phyloP scores from a whole-genome alignment of 2,113 vertebrate genomes.

The Connochaetes taurinus region DNA sequence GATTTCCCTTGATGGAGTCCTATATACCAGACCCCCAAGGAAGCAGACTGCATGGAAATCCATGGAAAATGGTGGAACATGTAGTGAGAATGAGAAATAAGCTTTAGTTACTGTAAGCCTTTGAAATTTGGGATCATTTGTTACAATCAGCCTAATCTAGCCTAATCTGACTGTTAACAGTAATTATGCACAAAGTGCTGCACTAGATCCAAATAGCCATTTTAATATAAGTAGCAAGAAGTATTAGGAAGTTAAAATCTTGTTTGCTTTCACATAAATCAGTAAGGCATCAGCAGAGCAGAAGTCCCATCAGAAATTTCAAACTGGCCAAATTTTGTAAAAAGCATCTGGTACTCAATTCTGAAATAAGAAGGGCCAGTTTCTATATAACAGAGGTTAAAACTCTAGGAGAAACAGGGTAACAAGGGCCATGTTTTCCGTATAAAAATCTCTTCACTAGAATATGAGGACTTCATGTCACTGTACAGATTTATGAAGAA shows the following conservation, averaged over 20 bases:
- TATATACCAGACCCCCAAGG: neutral
- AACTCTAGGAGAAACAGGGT: constrained; percentile 49
- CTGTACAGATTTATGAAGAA: constrained; percentile 73
- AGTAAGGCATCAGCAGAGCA: constrained; percentile 43
- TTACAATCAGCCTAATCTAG: neutral
- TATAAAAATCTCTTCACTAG: constrained; percentile 51
- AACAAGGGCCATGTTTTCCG: constrained; percentile 55
- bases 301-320: constrained; percentile 29
- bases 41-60: neutral
- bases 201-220: neutral
- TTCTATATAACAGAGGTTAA: constrained; percentile 35
- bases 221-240: constrained; percentile 29
- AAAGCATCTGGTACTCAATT: constrained; percentile 36
- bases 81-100: neutral
- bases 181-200: neutral
- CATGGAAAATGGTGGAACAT: neutral
- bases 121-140: neutral
- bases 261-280: constrained; percentile 35
- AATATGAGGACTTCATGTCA: constrained; percentile 60
- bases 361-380: constrained; percentile 25
- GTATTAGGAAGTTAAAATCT: constrained; percentile 19
- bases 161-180: neutral
- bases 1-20: neutral
- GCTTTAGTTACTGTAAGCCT: neutral
- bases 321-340: constrained; percentile 30